phyloP scores from a whole-genome alignment of 2,113 vertebrate genomes.

The Pungitius pungitius region DNA sequence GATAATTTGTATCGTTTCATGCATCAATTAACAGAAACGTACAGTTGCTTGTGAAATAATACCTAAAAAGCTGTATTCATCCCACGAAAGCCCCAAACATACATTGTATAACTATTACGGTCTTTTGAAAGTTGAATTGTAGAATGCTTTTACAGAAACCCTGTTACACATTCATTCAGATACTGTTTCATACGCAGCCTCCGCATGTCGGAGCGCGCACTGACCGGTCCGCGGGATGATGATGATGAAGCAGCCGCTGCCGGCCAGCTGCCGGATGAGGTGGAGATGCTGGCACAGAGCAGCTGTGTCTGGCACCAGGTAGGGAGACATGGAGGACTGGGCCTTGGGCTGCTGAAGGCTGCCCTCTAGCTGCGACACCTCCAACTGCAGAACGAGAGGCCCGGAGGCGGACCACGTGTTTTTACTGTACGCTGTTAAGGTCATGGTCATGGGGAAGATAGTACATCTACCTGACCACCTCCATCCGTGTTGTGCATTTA shows the following conservation, averaged over 20 bases:
- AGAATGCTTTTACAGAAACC: not conserved
- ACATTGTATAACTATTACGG: no score
- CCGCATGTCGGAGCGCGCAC: not conserved
- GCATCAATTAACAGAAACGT: not conserved
- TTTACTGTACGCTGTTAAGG: not conserved
- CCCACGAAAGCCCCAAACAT: no score
- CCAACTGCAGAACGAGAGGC: constrained; percentile 82
- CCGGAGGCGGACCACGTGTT: not conserved
- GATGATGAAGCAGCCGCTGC: constrained; percentile 94
- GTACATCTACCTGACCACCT: not conserved
- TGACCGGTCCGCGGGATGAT: constrained; percentile 96
- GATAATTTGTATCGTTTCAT: not conserved
- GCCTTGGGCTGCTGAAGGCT: constrained; percentile 96
- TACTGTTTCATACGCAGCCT: not conserved
- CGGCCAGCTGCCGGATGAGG: constrained; percentile 89
- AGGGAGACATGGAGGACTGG: constrained; percentile 97
- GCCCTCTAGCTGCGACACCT: constrained; percentile 97
- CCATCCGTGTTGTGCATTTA: not conserved
- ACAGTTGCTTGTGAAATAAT: not conserved
- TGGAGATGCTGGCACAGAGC: constrained; percentile 93
- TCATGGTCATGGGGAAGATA: not conserved
- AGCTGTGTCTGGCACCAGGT: constrained; percentile 92
- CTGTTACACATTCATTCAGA: not conserved
- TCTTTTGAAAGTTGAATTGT: no score
- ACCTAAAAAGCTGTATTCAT: not conserved